Percentiles rank a stretch among this genome's conserved stretches.
Conservation (phyloP, 2,113 vertebrate species). For the Pipra filicauda region DNA sequence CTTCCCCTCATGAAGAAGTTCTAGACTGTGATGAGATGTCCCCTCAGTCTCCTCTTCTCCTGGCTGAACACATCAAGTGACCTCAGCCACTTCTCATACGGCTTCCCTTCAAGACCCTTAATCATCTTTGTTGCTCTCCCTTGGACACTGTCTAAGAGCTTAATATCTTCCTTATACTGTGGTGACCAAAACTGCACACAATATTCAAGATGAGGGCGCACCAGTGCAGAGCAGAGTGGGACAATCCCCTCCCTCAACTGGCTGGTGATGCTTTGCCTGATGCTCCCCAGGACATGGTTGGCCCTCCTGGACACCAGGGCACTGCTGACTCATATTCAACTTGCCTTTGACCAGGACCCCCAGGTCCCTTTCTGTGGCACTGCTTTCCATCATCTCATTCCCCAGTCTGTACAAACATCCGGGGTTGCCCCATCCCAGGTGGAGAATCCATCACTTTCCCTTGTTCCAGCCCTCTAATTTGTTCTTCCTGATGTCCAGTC, state of each 20-base stretch:
- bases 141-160: background rate
- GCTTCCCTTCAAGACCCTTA: background rate
- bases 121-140: background rate
- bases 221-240: background rate
- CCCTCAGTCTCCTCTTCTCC: background rate
- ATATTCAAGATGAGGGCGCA: background rate
- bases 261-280: background rate
- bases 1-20: background rate
- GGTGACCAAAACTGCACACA: background rate
- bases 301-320: background rate
- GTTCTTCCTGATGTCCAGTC: background rate
- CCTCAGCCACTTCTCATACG: background rate
- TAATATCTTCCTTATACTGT: background rate
- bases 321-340: background rate
- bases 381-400: background rate
- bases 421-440: background rate
- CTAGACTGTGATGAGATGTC: background rate
- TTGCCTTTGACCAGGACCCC: background rate
- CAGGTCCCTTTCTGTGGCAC: background rate
- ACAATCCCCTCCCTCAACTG: background rate
- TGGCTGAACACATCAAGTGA: background rate
- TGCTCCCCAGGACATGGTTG: background rate
- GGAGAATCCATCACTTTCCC: background rate
- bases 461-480: background rate
- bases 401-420: too few relatives aligned